A percentile compares a stretch with the other conserved stretches of the same genome.
Conservation (phyloP, 2,113 vertebrate genomes). For the Silurus glanis region DNA sequence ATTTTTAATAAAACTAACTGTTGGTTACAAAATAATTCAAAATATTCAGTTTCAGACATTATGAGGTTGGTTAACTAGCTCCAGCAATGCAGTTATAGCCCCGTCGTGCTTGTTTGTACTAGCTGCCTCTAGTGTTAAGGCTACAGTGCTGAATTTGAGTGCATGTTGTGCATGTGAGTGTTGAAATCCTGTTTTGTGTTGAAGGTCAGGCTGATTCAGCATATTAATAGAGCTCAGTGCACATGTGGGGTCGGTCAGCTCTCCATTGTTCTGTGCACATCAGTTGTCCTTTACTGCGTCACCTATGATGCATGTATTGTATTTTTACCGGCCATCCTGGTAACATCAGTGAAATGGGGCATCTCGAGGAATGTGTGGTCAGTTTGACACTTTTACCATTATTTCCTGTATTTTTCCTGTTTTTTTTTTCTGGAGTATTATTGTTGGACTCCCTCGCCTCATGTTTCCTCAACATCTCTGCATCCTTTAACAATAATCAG, state of each 20-base stretch:
- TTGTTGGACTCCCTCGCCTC: background rate
- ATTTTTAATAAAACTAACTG: background rate
- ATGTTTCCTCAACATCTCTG: background rate
- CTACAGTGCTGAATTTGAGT: background rate
- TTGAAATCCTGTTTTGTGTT: constrained; percentile 9
- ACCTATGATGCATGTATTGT: constrained; percentile 20
- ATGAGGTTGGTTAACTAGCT: background rate
- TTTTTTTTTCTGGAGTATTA: background rate
- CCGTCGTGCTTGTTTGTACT: background rate
- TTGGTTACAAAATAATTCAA: background rate
- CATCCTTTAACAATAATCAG: constrained; percentile 25
- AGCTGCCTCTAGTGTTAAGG: background rate
- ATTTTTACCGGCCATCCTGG: constrained; percentile 12
- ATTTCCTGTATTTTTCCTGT: background rate
- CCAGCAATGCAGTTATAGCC: background rate
- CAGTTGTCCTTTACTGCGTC: constrained; percentile 36
- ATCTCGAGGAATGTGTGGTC: constrained; percentile 5
- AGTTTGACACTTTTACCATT: background rate
- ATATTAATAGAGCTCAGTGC: constrained; percentile 36
- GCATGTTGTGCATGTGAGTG: background rate
- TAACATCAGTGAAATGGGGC: constrained; percentile 17
- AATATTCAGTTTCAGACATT: no score
- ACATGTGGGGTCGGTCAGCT: constrained; percentile 17
- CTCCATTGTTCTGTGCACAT: constrained; percentile 40
- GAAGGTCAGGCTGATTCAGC: constrained; percentile 49